phyloP scores from a whole-genome alignment of 2,797 vertebrate genomes.

The Rhinatrema bivittatum region DNA sequence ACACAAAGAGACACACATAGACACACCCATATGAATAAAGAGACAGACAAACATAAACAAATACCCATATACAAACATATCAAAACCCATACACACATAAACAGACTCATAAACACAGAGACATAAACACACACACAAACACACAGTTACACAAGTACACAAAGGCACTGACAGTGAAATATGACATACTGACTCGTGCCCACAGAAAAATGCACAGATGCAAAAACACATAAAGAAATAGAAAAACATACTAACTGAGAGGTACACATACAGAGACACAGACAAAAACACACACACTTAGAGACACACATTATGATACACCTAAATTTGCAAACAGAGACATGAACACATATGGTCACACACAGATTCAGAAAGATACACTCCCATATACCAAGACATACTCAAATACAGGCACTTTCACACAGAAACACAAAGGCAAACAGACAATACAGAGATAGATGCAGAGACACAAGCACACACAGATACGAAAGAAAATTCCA shows the following conservation, averaged over 20 bases:
- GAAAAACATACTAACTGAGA: background rate
- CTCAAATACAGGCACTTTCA: background rate
- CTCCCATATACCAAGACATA: background rate
- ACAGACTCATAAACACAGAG: background rate
- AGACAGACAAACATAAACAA: background rate
- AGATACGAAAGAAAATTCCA: background rate
- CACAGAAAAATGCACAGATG: background rate
- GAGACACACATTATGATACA: background rate
- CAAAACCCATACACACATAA: background rate
- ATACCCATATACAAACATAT: background rate
- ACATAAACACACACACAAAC: background rate
- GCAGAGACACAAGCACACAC: background rate
- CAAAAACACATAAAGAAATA: background rate
- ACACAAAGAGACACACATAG: background rate
- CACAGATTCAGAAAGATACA: background rate
- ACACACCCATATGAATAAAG: background rate
- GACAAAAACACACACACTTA: background rate
- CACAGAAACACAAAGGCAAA: background rate
- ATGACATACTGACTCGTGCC: background rate
- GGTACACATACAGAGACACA: background rate
- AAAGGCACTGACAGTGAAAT: background rate
- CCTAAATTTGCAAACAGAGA: background rate
- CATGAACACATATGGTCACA: background rate
- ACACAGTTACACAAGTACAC: background rate
- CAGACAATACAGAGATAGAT: background rate